Evolutionary conservation across 2,888 invertebrate species (phyloP).

Genomic region (Clusia tigrina): DNA sequence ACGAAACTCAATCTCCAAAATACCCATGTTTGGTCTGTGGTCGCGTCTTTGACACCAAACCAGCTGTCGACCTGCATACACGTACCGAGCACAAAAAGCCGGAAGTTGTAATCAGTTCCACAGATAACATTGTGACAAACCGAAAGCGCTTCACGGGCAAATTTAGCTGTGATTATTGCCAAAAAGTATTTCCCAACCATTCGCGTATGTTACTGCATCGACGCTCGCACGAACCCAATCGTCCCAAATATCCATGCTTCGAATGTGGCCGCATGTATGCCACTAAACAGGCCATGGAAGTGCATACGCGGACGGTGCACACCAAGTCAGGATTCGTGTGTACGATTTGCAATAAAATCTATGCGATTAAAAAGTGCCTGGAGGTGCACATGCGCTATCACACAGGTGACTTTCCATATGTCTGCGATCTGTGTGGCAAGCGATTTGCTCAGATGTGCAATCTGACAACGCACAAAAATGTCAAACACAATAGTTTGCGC

Average conservation of each 20-base stretch:
- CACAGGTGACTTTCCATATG: conserved; percentile 46
- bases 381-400: conserved; percentile 53
- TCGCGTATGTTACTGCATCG: conserved; percentile 42
- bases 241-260: conserved; percentile 37
- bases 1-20: conserved; percentile 37
- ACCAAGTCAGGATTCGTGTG: conserved; percentile 40
- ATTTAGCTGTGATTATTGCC: conserved; percentile 38
- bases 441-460: conserved; percentile 51
- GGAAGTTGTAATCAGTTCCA: conserved; percentile 22
- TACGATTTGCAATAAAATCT: conserved; percentile 46
- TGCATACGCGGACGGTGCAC: conserved; percentile 45
- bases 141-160: conserved; percentile 33
- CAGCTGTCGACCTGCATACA: conserved; percentile 45
- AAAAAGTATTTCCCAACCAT: conserved; percentile 39
- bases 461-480: conserved; percentile 46
- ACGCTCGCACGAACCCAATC: conserved; percentile 37
- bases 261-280: conserved; percentile 43
- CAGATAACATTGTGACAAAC: not conserved
- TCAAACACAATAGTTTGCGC: conserved; percentile 46
- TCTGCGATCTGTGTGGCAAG: conserved; percentile 45
- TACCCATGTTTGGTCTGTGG: conserved; percentile 37
- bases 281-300: conserved; percentile 47
- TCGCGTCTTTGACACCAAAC: conserved; percentile 46
- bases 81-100: conserved; percentile 41
- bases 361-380: conserved; percentile 45